Base-by-base conservation (phyloP, 2,113 vertebrate species). In the Scomber japonicus region DNA sequence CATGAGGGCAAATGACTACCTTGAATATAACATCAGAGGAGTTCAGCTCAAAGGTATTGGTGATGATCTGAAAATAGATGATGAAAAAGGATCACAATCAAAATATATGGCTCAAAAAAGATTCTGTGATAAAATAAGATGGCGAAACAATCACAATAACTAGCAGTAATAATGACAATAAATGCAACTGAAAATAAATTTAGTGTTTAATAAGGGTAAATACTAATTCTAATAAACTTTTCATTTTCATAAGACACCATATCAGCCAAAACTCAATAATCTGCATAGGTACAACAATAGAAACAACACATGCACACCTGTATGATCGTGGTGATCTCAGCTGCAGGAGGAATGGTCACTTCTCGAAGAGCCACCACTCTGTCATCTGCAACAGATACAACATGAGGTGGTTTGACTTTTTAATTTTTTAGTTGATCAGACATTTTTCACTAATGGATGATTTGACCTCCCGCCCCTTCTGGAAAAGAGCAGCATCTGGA, bases 311-410 rank as follows among this genome's bases (percentile, higher is more conserved):
- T 17, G 24, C 61, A 50, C 44, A 95, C 94, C 88, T 94, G 86
- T 71, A 17, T 64, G 13, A 94, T 64, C 35, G 57, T 19, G 24
- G 81, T 30, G 24, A 78, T 63, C n/a, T 91, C 85, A 56, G 90
- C 88, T 9, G 63, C 86, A 48, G 68, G 78, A 24, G 90, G 93
- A 64, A 96, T 83, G 30, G 81, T 61, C n/a, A 96, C 82, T 75
- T 95, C 91, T 40, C 78, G 83, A 11, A 95, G 87, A 62, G 87
- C 88, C 68, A 88, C 83, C 54, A 92, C 73, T 88, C 88, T 84
- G 67, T 93, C 82, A 85, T 95, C 94, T 95, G 88, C 44, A 74
- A 57, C 31, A 77, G 46, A 56, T 0, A 30, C n/a, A 67, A 27
- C 59, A 63, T 4, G 3, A 64, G 21, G 31, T 19, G 4, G 9